Evolutionary conservation across 2,797 vertebrate species (phyloP).

Genomic region (Hirundo rustica): DNA sequence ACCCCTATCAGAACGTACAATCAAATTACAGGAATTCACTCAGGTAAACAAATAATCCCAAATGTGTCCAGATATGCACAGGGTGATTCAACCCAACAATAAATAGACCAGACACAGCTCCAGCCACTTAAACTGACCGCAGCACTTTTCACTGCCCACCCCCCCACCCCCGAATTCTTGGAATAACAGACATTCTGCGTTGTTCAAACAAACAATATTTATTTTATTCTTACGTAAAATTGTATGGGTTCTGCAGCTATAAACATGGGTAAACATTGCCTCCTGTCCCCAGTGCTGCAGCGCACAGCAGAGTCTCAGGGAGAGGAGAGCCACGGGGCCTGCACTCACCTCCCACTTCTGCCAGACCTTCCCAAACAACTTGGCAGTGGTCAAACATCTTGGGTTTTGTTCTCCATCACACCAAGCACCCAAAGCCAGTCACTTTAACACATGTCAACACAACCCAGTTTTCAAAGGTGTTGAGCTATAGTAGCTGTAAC

Average conservation of each 20-base stretch:
- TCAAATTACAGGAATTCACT: slow-evolving; percentile 51
- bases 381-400: neutral
- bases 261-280: slow-evolving; percentile 45
- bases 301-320: neutral
- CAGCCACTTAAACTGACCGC: slow-evolving; percentile 51
- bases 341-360: neutral
- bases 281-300: neutral
- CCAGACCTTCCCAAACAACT: neutral
- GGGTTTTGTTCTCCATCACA: neutral
- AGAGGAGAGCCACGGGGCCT: neutral
- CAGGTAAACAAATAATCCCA: slow-evolving; percentile 41
- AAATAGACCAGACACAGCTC: neutral
- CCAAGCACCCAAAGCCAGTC: neutral
- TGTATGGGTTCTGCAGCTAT: neutral
- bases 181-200: slow-evolving; percentile 36
- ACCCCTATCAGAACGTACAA: slow-evolving; percentile 27
- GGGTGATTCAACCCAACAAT: neutral
- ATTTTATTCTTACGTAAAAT: slow-evolving; percentile 63
- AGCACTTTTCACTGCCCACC: neutral
- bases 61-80: neutral
- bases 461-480: neutral
- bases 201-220: slow-evolving; percentile 52
- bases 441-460: neutral
- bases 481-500: neutral
- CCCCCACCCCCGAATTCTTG: neutral